Evolutionary conservation across 2,888 invertebrate species (phyloP), one percentile per base, ranked within the genome.

Genomic region (Osmoderma eremita): DNA sequence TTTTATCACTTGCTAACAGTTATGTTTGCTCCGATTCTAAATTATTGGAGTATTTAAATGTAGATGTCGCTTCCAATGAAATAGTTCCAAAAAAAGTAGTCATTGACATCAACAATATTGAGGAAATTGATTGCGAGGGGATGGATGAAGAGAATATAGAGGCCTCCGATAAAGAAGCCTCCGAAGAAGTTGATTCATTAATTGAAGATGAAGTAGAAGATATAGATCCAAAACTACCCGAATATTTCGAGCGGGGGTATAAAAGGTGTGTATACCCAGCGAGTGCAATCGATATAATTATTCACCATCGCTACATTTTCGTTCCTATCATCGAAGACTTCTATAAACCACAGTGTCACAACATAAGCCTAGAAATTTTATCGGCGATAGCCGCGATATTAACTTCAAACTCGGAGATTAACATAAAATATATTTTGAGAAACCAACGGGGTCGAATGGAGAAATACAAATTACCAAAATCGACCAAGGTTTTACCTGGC

Each of bases 281-380:
- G 6, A 84, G 86, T 67, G 88, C 91, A 73, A 86, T 93, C 22
- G 91, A 93, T 76, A 84, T 93, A 13, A 81, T 88, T 65, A 86
- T 86, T n/a, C 85, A 88, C 41, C 85, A 87, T 67, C 83, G 88
- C 50, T 88, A 89, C 75, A 86, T 91, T 69, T 88, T 88, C 72
- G 85, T 85, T 56, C 88, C 90, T 0, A 92, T 91, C 83, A 87
- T 92, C 4, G 93, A 94, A 79, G 88, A 91, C 78, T 88, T 86
- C 74, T 79, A 80, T 2, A 84, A 85, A 50, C 24, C 38, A 8
- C 82, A 85, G 3, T 85, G 89, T 5, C 88, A 88, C 73, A 75
- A 84, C 5, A 84, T 88, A 63, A 85, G 87, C 30, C 76, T 90
- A 69, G 86, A 88, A 12, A 87, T 93, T 69, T 74, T 93, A 41